Conservation (phyloP, 2,113 vertebrate species). For the Phainopepla nitens region DNA sequence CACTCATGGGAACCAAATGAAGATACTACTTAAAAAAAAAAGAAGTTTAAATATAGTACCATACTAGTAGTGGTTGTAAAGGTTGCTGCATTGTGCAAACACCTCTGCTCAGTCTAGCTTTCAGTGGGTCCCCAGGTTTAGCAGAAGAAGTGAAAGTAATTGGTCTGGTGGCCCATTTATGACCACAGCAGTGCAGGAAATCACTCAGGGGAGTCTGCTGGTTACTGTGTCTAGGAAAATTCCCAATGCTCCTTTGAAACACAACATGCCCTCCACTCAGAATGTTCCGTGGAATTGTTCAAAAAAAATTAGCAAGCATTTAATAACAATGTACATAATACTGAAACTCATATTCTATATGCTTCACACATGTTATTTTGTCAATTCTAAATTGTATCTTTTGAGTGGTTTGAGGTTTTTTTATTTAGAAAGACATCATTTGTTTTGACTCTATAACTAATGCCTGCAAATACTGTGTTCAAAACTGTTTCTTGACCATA, state of each 20-base stretch:
- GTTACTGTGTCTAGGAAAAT: not conserved
- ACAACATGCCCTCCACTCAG: not conserved
- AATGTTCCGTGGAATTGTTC: not conserved
- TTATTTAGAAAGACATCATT: not conserved
- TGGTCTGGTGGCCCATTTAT: not conserved
- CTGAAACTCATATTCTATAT: not conserved
- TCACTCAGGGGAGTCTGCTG: not conserved
- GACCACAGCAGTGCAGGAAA: not conserved
- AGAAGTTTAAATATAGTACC: not conserved
- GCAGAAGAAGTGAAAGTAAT: not conserved
- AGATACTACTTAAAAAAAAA: not conserved
- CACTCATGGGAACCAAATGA: not conserved
- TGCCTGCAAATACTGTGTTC: not conserved
- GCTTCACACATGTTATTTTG: not conserved
- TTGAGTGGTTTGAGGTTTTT: not conserved
- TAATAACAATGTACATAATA: not conserved
- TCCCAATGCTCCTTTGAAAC: not conserved
- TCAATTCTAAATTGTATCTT: not conserved
- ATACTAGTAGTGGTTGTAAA: not conserved
- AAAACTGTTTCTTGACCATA: not conserved
- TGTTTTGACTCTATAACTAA: not conserved
- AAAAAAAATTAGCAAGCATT: not conserved
- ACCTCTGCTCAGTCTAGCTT: not conserved
- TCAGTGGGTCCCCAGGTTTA: not conserved
- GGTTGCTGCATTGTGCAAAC: not conserved